These are phyloP conservation scores for Mohoua ochrocephala DNA, from an alignment of 2,113 vertebrate species.

Conservation along the genomic window DNA sequence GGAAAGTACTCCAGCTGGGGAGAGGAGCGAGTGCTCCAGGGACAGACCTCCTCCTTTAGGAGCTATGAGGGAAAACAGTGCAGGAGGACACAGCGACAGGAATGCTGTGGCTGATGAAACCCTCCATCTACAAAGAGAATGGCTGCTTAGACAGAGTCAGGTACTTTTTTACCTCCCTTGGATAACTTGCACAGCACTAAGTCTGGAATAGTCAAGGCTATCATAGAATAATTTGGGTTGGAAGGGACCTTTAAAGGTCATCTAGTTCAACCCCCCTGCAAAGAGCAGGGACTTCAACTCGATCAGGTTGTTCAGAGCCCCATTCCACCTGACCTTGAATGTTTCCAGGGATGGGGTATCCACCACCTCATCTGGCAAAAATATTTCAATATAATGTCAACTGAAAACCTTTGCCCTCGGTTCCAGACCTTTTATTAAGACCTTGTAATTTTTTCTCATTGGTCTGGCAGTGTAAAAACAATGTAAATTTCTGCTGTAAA, in stretches of 20 bases:
- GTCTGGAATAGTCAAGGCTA: neutral
- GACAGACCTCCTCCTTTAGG: neutral
- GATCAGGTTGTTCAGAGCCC: neutral
- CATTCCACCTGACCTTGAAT: neutral
- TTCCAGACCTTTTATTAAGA: neutral
- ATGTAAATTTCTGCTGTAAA: neutral
- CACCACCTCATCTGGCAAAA: neutral
- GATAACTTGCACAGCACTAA: neutral
- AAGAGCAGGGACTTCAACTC: neutral
- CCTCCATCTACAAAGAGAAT: accelerated
- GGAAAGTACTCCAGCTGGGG: neutral
- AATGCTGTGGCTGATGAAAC: neutral
- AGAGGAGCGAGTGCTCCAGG: neutral
- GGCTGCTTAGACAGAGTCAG: neutral
- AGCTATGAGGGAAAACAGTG: neutral
- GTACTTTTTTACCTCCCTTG: neutral
- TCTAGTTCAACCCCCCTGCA: neutral
- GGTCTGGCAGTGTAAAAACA: neutral
- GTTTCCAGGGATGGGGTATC: neutral
- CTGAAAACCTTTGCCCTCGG: neutral
- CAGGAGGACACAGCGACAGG: neutral
- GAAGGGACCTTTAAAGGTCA: neutral
- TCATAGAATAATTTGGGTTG: neutral
- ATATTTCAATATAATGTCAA: neutral
- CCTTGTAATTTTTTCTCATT: neutral